These are phyloP conservation scores for human (Homo sapiens) DNA, from an alignment of 2,113 vertebrate species.

Conservation along the genomic window DNA sequence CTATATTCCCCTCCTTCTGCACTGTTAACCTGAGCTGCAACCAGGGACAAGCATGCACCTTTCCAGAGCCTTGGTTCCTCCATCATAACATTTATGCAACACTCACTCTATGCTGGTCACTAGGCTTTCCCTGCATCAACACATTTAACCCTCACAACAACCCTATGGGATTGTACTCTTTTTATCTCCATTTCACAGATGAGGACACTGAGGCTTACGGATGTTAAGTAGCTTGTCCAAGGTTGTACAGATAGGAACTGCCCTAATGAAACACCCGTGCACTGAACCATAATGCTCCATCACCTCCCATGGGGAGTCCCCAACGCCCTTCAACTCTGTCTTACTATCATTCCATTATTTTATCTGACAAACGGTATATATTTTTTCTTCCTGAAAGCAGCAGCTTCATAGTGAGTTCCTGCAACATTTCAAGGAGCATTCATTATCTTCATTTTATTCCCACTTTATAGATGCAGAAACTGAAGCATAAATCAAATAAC, in stretches of 20 bases:
- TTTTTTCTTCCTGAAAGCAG: background rate
- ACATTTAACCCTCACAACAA: background rate
- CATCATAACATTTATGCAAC: background rate
- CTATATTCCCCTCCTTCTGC: background rate
- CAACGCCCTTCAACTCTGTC: background rate
- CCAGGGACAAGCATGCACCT: background rate
- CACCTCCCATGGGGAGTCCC: background rate
- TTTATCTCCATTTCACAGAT: background rate
- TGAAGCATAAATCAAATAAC: background rate
- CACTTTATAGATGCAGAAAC: background rate
- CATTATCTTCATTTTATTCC: background rate
- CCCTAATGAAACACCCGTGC: fast-evolving
- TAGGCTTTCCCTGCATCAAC: background rate
- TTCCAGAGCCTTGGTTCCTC: background rate
- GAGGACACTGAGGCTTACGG: background rate
- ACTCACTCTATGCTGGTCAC: background rate
- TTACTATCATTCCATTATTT: background rate
- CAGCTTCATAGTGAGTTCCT: background rate
- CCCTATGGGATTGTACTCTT: background rate
- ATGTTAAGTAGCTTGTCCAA: background rate
- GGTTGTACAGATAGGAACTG: background rate
- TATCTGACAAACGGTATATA: background rate
- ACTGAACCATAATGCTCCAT: background rate
- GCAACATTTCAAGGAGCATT: background rate
- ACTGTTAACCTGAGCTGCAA: fast-evolving